A percentile compares a stretch with the other conserved stretches of the same genome.
These are phyloP conservation scores for Hypomecis atomaria DNA, from an alignment of 2,888 invertebrate species.

Conservation along the genomic window DNA sequence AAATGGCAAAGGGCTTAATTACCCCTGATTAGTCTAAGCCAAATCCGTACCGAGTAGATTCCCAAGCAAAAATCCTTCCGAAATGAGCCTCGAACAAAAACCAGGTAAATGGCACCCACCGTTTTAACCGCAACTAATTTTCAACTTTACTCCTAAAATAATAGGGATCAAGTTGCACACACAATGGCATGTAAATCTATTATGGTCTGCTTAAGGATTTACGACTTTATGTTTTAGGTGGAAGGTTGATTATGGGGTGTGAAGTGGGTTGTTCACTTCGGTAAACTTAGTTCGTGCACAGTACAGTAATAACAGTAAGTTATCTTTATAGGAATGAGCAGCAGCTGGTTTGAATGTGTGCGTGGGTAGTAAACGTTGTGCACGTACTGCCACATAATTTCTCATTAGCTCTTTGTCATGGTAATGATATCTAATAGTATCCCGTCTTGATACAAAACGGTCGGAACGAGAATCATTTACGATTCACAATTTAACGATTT, in stretches of 20 bases:
- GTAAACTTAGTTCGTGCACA: slow-evolving; percentile 13
- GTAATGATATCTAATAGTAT: too few relatives aligned
- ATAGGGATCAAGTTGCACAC: slow-evolving; percentile 7
- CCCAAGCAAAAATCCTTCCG: slow-evolving; percentile 21
- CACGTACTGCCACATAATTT: too few relatives aligned
- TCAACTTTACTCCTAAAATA: not conserved
- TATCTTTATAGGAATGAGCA: too few relatives aligned
- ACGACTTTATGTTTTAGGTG: slow-evolving; percentile 1
- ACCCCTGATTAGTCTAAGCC: slow-evolving; percentile 16
- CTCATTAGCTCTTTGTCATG: too few relatives aligned
- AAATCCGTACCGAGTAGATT: slow-evolving; percentile 20
- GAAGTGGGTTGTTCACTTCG: not conserved
- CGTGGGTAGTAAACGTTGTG: too few relatives aligned
- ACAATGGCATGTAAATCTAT: slow-evolving; percentile 14
- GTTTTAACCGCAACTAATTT: not conserved
- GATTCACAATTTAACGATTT: too few relatives aligned
- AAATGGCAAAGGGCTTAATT: slow-evolving; percentile 16
- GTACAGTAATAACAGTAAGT: too few relatives aligned
- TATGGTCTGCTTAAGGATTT: slow-evolving; percentile 5
- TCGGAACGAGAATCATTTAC: too few relatives aligned
- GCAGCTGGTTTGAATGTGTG: too few relatives aligned
- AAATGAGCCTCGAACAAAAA: slow-evolving; percentile 28
- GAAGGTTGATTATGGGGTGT: not conserved
- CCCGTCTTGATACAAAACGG: too few relatives aligned
- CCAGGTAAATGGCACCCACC: slow-evolving; percentile 25